Evolutionary conservation across 2,113 vertebrate species (phyloP), one percentile per base, ranked within the genome.

Genomic region (Sinocyclocheilus anophthalmus): DNA sequence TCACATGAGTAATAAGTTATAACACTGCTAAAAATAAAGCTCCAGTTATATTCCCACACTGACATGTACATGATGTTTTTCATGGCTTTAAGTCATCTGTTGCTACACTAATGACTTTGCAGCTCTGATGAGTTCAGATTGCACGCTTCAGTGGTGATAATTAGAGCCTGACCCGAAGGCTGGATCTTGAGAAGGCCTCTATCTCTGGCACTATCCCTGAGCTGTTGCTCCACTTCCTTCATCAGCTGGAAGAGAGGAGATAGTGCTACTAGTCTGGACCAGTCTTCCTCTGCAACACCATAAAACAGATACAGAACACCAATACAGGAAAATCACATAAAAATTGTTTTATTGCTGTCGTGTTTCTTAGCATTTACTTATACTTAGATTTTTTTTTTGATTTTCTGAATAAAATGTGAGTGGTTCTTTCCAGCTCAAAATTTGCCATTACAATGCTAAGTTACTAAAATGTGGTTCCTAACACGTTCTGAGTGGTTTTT

Each of bases 161-260:
- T 73, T 80, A 37, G 37, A 2, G 20, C 88, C 87, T 45, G 55
- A 93, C 93, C 90, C 1, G 13, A 0, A 0, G 39, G 69, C 65
- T 85, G 85, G 77, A 59, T 84, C 59, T 26, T 88, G 14, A 88
- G 84, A 67, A 94, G 78, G 42, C 94, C 92, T 20, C 88, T 59
- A 18, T 90, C 91, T 26, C 48, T 37, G 0, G 91, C 92, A 14
- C 50, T 88, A 8, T 33, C 88, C 86, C 82, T 93, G 85, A 96
- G 90, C 85, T 92, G 90, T 0, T 88, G 30, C 8, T 94, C 94
- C 86, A 93, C 59, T 10, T 90, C 91, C 42, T 91, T 92, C 75
- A 97, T 91, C 50, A 94, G 90, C 22, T 92, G 92, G 76, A 96
- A 94, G 11, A 96, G 84, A 37, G 94, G 92, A 37, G 93, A 95